A percentile compares a stretch with the other conserved stretches of the same genome.
These are phyloP conservation scores for Nothoprocta pentlandii DNA, from an alignment of 2,113 vertebrate genomes.

Conservation along the genomic window DNA sequence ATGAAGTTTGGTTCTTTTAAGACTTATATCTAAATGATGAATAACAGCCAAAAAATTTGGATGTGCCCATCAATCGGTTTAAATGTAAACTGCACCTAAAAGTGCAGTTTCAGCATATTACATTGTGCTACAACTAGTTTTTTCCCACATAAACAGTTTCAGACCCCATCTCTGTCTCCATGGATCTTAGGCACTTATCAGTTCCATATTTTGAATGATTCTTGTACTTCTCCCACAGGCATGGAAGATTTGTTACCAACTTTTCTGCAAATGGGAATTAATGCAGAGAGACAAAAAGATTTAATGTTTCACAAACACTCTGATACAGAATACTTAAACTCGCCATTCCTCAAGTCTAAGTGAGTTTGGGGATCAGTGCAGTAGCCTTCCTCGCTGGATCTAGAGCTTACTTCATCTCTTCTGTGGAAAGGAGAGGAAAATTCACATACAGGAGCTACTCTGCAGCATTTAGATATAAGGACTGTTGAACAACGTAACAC, in stretches of 20 bases:
- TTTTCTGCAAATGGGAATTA: not conserved
- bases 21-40: not conserved
- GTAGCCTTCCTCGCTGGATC: not conserved
- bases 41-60: constrained; percentile 35
- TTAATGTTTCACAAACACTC: not conserved
- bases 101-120: constrained; percentile 18
- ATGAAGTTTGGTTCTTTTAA: not conserved
- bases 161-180: not conserved
- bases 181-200: constrained; percentile 13
- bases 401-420: not conserved
- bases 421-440: not conserved
- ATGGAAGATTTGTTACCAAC: not conserved
- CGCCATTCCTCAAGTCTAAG: not conserved
- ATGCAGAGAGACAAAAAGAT: not conserved
- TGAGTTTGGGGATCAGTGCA: not conserved
- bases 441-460: not conserved
- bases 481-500: not conserved
- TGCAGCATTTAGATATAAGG: not conserved
- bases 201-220: not conserved
- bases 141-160: constrained; percentile 29
- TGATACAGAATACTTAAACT: not conserved
- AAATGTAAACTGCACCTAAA: not conserved
- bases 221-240: not conserved
- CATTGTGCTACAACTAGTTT: not conserved
- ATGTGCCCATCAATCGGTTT: not conserved